These are phyloP conservation scores for Stegastes partitus DNA, from an alignment of 2,113 vertebrate genomes.

Conservation along the genomic window DNA sequence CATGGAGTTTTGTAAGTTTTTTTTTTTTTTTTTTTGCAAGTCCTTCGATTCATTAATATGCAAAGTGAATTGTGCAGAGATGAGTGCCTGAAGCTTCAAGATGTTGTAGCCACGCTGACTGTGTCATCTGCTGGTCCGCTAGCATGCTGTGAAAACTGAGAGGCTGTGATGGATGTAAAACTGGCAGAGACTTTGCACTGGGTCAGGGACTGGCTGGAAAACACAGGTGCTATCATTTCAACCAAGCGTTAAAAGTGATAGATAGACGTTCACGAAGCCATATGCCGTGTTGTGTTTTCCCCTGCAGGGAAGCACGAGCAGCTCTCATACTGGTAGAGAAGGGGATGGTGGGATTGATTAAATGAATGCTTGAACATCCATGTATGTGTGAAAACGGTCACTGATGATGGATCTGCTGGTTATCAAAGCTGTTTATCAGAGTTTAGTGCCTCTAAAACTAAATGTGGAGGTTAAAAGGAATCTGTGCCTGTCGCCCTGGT, in stretches of 20 bases:
- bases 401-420: neutral
- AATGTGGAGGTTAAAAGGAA: too few relatives aligned
- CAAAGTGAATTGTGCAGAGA: neutral
- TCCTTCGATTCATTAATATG: slow-evolving; percentile 21
- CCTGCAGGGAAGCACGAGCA: slow-evolving; percentile 7
- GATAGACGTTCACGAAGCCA: slow-evolving; percentile 25
- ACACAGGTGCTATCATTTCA: slow-evolving; percentile 44
- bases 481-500: too few relatives aligned
- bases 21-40: too few relatives aligned
- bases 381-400: neutral
- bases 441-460: too few relatives aligned
- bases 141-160: slow-evolving; percentile 47
- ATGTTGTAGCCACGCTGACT: slow-evolving; percentile 18
- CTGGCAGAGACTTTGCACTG: slow-evolving; percentile 11
- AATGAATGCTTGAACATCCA: neutral
- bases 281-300: slow-evolving; percentile 1
- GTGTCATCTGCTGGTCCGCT: slow-evolving; percentile 45
- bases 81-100: slow-evolving; percentile 14
- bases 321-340: neutral
- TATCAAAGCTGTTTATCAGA: too few relatives aligned
- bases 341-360: neutral
- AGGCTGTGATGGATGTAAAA: slow-evolving; percentile 28
- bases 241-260: slow-evolving; percentile 2
- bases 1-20: neutral
- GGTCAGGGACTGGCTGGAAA: slow-evolving; percentile 36